phyloP scores from a whole-genome alignment of 1,140 invertebrate genomes.

The Musca domestica region DNA sequence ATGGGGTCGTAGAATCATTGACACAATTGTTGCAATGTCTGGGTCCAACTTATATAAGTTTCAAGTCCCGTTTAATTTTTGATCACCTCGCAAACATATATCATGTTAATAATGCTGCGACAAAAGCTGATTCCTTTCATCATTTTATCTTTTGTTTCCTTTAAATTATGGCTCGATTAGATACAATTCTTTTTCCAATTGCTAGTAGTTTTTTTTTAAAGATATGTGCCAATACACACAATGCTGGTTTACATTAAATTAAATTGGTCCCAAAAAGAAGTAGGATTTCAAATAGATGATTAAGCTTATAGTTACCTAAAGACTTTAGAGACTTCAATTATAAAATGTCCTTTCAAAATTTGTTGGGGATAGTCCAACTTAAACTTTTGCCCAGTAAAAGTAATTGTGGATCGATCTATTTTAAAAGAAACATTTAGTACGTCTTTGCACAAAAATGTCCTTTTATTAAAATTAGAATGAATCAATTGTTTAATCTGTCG shows the following conservation, averaged over 20 bases:
- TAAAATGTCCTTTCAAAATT: background rate
- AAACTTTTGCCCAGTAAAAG: background rate
- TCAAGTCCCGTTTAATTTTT: no score
- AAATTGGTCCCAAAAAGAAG: background rate
- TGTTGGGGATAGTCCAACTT: background rate
- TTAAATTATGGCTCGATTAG: conserved; percentile 12
- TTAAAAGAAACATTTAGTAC: no score
- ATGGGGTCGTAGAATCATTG: no score
- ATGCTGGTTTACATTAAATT: background rate
- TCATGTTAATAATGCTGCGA: no score
- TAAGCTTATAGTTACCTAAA: background rate
- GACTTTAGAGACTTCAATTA: background rate
- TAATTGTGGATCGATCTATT: background rate
- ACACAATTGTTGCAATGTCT: no score
- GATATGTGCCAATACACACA: conserved; percentile 12
- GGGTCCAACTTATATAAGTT: no score
- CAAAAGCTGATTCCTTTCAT: no score
- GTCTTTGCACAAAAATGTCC: no score
- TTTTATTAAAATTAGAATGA: no score
- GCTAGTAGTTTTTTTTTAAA: background rate
- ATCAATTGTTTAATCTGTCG: no score
- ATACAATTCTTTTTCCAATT: conserved; percentile 1
- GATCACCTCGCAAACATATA: no score
- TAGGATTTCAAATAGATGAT: no score
- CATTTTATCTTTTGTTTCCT: background rate